Evolutionary conservation across 2,888 invertebrate species (phyloP).

Genomic region (Strigamia crassipes): DNA sequence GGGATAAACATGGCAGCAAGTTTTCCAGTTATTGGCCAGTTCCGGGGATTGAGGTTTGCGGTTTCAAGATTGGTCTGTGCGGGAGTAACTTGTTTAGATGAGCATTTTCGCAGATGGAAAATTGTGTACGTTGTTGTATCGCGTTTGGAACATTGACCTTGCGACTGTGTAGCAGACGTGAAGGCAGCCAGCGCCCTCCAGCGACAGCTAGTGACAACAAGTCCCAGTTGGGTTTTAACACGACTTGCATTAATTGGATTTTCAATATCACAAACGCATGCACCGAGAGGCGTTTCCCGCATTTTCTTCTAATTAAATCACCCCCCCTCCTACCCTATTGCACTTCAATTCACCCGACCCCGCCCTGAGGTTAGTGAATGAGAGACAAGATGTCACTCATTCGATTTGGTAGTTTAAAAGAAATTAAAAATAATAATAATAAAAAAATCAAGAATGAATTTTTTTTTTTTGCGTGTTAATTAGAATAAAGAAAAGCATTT

Average conservation of each 20-base stretch:
- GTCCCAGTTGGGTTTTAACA: constrained; percentile 40
- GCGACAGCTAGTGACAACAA: constrained; percentile 39
- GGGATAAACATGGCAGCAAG: neutral
- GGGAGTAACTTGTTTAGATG: neutral
- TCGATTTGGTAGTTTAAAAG: neutral
- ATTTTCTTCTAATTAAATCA: constrained; percentile 42
- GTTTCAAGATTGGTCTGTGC: neutral
- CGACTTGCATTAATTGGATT: constrained; percentile 37
- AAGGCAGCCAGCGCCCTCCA: constrained; percentile 40
- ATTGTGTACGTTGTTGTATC: neutral
- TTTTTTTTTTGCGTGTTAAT: neutral
- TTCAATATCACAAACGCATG: constrained; percentile 40
- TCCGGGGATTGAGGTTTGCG: neutral
- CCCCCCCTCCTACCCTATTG: neutral
- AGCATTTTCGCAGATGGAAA: neutral
- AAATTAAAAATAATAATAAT: neutral
- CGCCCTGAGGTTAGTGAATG: constrained; percentile 24
- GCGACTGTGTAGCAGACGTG: constrained; percentile 29
- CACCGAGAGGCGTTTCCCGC: constrained; percentile 38
- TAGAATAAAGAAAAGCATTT: constrained; percentile 25
- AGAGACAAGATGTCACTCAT: constrained; percentile 25
- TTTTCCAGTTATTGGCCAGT: neutral
- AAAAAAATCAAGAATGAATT: neutral
- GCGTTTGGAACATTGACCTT: constrained; percentile 24
- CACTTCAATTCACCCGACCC: constrained; percentile 35